Percentiles rank a stretch among this genome's conserved stretches.
Evolutionary conservation across 2,888 invertebrate species (phyloP).

Genomic region (Acronicta leporina): DNA sequence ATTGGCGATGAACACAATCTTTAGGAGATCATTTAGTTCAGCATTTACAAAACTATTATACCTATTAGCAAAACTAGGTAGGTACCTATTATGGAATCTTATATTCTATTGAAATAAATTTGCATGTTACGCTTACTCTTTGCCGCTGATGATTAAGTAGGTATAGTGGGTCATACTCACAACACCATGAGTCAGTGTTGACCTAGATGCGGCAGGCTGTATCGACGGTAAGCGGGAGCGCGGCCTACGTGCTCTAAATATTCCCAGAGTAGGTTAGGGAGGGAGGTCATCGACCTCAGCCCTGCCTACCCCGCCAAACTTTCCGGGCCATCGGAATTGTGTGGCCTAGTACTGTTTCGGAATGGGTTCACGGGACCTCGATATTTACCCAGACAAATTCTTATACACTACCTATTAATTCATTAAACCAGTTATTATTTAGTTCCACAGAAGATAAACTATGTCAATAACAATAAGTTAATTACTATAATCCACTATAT

Average conservation of each 20-base stretch:
- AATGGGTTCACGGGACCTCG: slow-evolving; percentile 38
- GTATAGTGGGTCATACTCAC: slow-evolving; percentile 74
- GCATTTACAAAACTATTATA: slow-evolving; percentile 2
- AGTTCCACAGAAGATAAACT: too few relatives aligned
- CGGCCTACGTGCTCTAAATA: slow-evolving; percentile 85
- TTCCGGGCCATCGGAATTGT: slow-evolving; percentile 73
- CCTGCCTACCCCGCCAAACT: slow-evolving; percentile 68
- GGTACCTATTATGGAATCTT: not conserved
- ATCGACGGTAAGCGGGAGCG: slow-evolving; percentile 74
- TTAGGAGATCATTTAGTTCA: slow-evolving; percentile 7
- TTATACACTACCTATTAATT: not conserved
- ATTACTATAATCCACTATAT: too few relatives aligned
- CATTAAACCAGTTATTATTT: not conserved
- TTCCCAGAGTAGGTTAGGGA: slow-evolving; percentile 85
- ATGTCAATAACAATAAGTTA: too few relatives aligned
- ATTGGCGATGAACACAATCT: not conserved
- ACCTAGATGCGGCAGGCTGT: slow-evolving; percentile 84
- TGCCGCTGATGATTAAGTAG: slow-evolving; percentile 79
- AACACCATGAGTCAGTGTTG: slow-evolving; percentile 80
- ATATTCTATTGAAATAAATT: slow-evolving; percentile 41
- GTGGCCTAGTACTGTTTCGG: slow-evolving; percentile 50
- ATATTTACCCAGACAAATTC: slow-evolving; percentile 39
- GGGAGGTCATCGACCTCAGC: slow-evolving; percentile 81
- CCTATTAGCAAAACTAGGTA: slow-evolving; percentile 14
- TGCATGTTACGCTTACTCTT: slow-evolving; percentile 55